phyloP scores from a whole-genome alignment of 2,113 vertebrate species.

The Patagioenas fasciata region DNA sequence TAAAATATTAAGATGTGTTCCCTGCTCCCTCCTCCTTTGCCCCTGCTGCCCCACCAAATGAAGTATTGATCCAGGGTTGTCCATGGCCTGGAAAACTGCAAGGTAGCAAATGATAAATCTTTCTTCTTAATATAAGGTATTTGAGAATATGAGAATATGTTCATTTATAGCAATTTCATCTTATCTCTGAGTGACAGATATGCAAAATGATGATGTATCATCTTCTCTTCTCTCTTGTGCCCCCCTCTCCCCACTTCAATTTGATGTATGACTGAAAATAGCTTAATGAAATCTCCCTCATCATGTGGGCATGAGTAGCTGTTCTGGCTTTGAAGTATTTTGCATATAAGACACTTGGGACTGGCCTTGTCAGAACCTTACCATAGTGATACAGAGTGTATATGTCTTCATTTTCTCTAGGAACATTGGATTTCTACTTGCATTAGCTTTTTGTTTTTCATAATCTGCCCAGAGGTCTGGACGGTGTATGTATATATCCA shows the following conservation, averaged over 20 bases:
- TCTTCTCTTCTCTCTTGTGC: background rate
- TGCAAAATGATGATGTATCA: background rate
- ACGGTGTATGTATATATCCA: background rate
- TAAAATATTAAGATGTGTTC: background rate
- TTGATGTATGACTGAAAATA: background rate
- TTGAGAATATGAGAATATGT: background rate
- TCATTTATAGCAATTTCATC: background rate
- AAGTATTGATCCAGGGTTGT: background rate
- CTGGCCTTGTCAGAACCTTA: background rate
- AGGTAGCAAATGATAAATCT: background rate
- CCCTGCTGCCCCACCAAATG: background rate
- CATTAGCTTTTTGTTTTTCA: background rate
- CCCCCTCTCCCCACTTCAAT: background rate
- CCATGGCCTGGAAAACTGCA: background rate
- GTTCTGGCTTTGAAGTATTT: background rate
- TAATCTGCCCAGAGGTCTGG: background rate
- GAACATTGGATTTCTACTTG: background rate
- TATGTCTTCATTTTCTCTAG: background rate
- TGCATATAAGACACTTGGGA: background rate
- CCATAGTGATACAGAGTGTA: background rate
- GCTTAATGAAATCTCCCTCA: background rate
- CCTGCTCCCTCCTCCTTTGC: too few species aligned
- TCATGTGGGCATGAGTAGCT: background rate
- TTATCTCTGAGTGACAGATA: background rate
- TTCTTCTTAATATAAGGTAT: background rate